A percentile compares a stretch with the other conserved stretches of the same genome.
Evolutionary conservation across 2,888 invertebrate genomes (phyloP).

Genomic region (Synanthedon myopaeformis): DNA sequence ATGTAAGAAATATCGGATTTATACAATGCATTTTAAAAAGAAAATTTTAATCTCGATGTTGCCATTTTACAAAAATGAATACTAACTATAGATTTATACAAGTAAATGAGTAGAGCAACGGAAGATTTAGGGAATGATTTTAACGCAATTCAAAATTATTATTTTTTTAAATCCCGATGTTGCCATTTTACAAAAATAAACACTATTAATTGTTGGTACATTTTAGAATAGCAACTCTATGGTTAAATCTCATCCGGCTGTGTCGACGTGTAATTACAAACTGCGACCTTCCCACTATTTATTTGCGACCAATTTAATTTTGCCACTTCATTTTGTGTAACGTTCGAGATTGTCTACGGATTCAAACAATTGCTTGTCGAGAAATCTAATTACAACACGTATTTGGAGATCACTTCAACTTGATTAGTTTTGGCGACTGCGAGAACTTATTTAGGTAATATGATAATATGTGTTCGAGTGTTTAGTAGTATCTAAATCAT

Average conservation of each 20-base stretch:
- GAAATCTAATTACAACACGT: slow-evolving; percentile 2
- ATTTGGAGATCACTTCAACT: background rate
- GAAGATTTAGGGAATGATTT: too few relatives aligned
- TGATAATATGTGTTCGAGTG: background rate
- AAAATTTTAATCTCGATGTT: too few relatives aligned
- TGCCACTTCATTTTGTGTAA: slow-evolving; percentile 10
- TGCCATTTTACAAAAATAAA: background rate
- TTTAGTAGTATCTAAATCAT: background rate
- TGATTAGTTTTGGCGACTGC: background rate
- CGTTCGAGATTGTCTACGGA: slow-evolving; percentile 1
- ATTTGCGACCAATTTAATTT: slow-evolving; percentile 15
- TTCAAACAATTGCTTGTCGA: background rate
- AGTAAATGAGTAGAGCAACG: too few relatives aligned
- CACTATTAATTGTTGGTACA: background rate
- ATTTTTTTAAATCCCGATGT: too few relatives aligned
- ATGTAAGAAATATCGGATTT: too few relatives aligned
- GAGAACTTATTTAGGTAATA: background rate
- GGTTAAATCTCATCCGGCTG: background rate
- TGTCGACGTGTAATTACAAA: slow-evolving; percentile 11
- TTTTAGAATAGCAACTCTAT: background rate
- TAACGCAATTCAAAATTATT: too few relatives aligned
- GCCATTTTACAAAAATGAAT: too few relatives aligned
- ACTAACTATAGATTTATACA: too few relatives aligned
- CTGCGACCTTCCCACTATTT: slow-evolving; percentile 12
- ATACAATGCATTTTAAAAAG: too few relatives aligned